These are phyloP conservation scores for Sphenopsis melanotis DNA, from an alignment of 2,797 vertebrate species.

Conservation along the genomic window DNA sequence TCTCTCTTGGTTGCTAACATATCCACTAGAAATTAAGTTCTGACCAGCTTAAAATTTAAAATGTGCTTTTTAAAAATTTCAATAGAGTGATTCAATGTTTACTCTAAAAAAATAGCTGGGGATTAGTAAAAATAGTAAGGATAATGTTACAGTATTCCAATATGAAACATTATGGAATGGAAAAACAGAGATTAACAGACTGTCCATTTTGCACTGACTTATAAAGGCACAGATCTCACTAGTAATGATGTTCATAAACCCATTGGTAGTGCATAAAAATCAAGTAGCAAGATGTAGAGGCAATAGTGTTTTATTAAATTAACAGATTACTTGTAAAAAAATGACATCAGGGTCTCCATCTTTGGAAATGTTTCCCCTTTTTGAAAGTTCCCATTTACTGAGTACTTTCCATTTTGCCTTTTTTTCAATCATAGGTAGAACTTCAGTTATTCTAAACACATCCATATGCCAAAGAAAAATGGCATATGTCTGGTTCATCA, in stretches of 20 bases:
- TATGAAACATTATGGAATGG: background rate
- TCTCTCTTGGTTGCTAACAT: background rate
- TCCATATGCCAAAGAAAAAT: background rate
- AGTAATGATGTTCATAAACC: background rate
- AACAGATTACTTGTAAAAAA: background rate
- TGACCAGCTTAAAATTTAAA: background rate
- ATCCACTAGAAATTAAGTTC: background rate
- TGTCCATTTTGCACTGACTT: background rate
- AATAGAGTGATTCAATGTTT: background rate
- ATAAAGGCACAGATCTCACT: background rate
- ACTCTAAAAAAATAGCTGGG: background rate
- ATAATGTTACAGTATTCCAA: background rate
- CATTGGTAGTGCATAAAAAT: background rate
- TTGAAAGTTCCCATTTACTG: background rate
- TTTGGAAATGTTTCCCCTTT: background rate
- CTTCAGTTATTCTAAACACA: background rate
- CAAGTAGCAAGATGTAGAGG: background rate
- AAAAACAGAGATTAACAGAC: background rate
- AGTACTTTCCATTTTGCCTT: background rate
- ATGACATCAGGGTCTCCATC: background rate
- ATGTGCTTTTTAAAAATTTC: background rate
- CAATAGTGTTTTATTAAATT: background rate
- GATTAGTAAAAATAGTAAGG: background rate
- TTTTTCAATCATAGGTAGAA: background rate
- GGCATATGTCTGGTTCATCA: background rate